A percentile compares a stretch with the other conserved stretches of the same genome.
phyloP scores from a whole-genome alignment of 2,888 invertebrate genomes.

The Saturnia japonica region DNA sequence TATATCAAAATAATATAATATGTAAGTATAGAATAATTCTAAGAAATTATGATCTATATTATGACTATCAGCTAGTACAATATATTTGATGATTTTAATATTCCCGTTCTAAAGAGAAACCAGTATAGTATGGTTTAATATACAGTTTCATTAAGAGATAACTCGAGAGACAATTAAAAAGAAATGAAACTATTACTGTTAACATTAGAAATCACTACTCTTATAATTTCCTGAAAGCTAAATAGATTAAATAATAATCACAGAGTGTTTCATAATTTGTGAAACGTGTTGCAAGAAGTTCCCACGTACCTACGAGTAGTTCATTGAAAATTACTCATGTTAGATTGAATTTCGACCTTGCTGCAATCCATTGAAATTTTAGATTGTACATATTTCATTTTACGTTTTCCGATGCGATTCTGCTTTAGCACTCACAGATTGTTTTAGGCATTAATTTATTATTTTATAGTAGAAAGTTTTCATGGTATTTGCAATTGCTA shows the following conservation, averaged over 20 bases:
- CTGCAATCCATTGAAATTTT: background rate
- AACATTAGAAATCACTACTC: background rate
- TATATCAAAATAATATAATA: too few relatives aligned
- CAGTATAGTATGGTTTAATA: background rate
- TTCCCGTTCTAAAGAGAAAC: background rate
- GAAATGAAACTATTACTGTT: slow-evolving; percentile 1
- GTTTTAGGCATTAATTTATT: background rate
- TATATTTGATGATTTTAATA: background rate
- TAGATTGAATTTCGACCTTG: slow-evolving; percentile 4
- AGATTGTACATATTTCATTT: background rate
- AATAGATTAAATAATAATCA: slow-evolving; percentile 9
- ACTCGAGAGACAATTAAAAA: background rate
- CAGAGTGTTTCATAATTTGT: background rate
- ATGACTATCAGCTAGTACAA: background rate
- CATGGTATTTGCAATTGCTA: background rate
- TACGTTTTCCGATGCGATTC: background rate
- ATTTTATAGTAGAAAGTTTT: background rate
- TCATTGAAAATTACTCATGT: slow-evolving; percentile 5
- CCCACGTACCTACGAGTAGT: background rate
- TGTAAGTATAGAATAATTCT: background rate
- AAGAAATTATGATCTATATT: background rate
- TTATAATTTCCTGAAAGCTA: background rate
- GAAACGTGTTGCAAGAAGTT: background rate
- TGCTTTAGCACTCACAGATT: background rate
- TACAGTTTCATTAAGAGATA: background rate